Percentiles rank a stretch among this genome's conserved stretches.
phyloP scores from a whole-genome alignment of 1,140 invertebrate genomes.

The Orchesella cincta region DNA sequence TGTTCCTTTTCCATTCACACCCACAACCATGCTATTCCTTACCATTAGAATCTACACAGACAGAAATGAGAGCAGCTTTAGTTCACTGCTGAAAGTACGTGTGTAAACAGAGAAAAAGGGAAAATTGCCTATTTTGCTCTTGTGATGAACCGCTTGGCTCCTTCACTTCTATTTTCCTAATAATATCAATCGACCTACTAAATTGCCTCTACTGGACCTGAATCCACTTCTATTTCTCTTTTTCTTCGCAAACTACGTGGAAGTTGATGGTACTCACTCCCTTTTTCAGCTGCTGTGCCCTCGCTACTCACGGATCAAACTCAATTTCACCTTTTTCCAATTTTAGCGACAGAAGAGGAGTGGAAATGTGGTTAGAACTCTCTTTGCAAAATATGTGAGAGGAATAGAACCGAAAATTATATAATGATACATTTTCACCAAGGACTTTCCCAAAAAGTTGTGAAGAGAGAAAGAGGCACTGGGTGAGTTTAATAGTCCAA shows the following conservation, averaged over 20 bases:
- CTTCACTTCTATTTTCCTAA: background rate
- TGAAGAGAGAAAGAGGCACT: too few relatives aligned
- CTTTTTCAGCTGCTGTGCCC: background rate
- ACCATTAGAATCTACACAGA: too few relatives aligned
- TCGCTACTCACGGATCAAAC: background rate
- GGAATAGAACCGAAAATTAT: too few relatives aligned
- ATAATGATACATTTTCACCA: too few relatives aligned
- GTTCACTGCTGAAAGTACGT: too few relatives aligned
- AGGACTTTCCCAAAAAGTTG: too few relatives aligned
- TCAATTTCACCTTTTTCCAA: conserved; percentile 3
- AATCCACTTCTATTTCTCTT: background rate
- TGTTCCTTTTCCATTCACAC: too few relatives aligned
- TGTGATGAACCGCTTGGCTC: background rate
- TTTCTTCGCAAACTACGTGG: background rate
- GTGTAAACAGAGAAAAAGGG: conserved; percentile 14
- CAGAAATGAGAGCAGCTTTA: too few relatives aligned
- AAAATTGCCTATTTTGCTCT: conserved; percentile 10
- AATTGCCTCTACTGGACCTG: conserved; percentile 4
- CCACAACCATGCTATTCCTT: too few relatives aligned
- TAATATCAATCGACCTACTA: conserved; percentile 1
- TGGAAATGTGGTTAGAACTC: too few relatives aligned
- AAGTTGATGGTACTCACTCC: background rate
- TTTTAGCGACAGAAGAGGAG: background rate
- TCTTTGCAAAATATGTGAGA: too few relatives aligned
- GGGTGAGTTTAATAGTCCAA: too few relatives aligned